Percentiles rank a stretch among this genome's conserved stretches.
phyloP scores from a whole-genome alignment of 2,888 invertebrate species.

The Aspidiotus rigidus region DNA sequence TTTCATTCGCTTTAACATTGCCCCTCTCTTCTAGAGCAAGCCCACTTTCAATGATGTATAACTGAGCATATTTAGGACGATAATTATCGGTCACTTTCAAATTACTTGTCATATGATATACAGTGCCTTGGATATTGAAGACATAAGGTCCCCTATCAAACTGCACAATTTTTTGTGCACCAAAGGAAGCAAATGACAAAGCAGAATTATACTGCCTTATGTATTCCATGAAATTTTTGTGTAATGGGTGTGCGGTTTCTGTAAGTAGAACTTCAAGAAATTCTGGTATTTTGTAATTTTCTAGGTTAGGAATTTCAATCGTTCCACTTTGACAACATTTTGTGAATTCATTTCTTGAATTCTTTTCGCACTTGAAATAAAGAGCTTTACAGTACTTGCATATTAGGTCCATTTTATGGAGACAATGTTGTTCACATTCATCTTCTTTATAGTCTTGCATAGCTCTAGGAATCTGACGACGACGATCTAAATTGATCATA shows the following conservation, averaged over 20 bases:
- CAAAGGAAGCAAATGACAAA: slow-evolving; percentile 8
- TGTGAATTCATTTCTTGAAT: neutral
- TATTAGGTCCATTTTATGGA: neutral
- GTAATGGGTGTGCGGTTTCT: neutral
- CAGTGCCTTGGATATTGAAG: slow-evolving; percentile 7
- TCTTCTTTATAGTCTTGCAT: neutral
- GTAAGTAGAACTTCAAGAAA: neutral
- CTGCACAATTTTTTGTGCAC: neutral
- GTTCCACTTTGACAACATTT: neutral
- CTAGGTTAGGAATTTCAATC: neutral
- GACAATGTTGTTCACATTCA: neutral
- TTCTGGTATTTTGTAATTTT: neutral
- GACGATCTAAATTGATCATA: too few species aligned
- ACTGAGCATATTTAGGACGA: neutral
- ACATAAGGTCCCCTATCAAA: neutral
- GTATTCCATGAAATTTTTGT: neutral
- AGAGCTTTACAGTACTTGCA: neutral
- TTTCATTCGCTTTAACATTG: neutral
- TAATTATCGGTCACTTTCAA: neutral
- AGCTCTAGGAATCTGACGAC: too few species aligned
- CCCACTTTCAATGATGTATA: slow-evolving; percentile 6
- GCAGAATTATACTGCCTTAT: slow-evolving; percentile 10
- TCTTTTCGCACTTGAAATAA: neutral
- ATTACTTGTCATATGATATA: neutral
- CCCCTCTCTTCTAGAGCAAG: neutral